Evolutionary conservation across 2,113 vertebrate genomes (phyloP), one percentile per base, ranked within the genome.

Genomic region (Oreochromis tanganicae): DNA sequence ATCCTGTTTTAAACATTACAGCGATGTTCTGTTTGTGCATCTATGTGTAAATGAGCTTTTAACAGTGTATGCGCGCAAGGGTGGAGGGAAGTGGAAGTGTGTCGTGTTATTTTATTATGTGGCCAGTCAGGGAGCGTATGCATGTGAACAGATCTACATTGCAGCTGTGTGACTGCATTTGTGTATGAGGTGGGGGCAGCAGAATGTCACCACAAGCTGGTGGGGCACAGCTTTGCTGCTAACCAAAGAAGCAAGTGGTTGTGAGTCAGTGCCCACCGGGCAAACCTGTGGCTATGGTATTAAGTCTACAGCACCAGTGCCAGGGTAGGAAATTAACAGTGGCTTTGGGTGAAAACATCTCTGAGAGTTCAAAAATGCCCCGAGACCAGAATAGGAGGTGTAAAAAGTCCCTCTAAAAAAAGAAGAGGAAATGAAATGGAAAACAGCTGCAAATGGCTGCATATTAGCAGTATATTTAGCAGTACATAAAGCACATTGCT

Each of bases 1-100:
- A 83, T 90, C 83, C 93, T 94, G 94, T 95, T 95, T 95, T 96
- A 94, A 94, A 89, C 94, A 95, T 96, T 93, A 95, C 84, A 87
- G 80, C 79, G 86, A 90, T 57, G 87, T 73, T 91, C 87, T 94
- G 88, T 94, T 91, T 82, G 91, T 89, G 87, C 81, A 84, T 91
- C 83, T 85, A 88, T 88, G 94, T 91, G 90, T 87, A 92, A 90
- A 90, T 81, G 91, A 90, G 87, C 89, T 95, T 93, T 90, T 85
- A 89, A 81, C 91, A 85, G 88, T 66, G 82, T 32, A 87, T 71
- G 89, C 84, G 90, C 89, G 85, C 90, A 57, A 89, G 91, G 92
- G 87, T 84, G 89, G 88, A 92, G 89, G 87, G 82, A 4, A 84
- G 82, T 83, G 90, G 43, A 87, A 89, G 91, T 21, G 81, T 78